Conservation (phyloP, 2,888 invertebrate species). For the Orgyia antiqua region DNA sequence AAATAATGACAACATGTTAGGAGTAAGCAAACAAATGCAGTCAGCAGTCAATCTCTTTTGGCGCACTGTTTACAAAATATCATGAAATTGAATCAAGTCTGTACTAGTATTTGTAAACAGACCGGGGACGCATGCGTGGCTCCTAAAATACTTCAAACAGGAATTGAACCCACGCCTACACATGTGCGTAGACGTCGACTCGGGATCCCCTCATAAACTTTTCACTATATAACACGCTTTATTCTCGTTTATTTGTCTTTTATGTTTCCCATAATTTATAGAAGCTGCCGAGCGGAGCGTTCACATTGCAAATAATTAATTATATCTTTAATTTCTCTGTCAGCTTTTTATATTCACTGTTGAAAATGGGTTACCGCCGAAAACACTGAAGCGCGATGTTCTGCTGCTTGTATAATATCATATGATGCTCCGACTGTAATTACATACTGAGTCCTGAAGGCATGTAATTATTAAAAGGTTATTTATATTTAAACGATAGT, state of each 20-base stretch:
- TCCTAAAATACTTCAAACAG: conserved; percentile 74
- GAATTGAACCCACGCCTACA: conserved; percentile 73
- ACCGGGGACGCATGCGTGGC: conserved; percentile 56
- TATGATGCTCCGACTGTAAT: no score
- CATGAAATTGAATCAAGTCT: conserved; percentile 65
- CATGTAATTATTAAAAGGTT: no score
- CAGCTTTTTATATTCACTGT: no score
- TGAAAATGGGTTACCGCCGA: no score
- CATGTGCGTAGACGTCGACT: conserved; percentile 70
- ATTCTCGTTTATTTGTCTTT: conserved; percentile 56
- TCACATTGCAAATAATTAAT: conserved; percentile 32
- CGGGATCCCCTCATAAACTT: conserved; percentile 63
- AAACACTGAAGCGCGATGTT: no score
- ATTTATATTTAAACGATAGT: no score
- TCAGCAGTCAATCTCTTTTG: conserved; percentile 54
- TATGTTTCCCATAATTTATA: conserved; percentile 56
- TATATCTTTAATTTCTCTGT: no score
- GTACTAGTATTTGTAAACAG: conserved; percentile 75
- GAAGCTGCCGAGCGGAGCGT: conserved; percentile 15
- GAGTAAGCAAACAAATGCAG: no score
- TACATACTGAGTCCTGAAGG: no score
- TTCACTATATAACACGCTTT: conserved; percentile 66
- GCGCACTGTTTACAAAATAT: conserved; percentile 68
- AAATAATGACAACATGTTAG: no score
- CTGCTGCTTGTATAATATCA: no score